Base-by-base conservation (phyloP, 2,888 invertebrate species). In the Athalia circularis region DNA sequence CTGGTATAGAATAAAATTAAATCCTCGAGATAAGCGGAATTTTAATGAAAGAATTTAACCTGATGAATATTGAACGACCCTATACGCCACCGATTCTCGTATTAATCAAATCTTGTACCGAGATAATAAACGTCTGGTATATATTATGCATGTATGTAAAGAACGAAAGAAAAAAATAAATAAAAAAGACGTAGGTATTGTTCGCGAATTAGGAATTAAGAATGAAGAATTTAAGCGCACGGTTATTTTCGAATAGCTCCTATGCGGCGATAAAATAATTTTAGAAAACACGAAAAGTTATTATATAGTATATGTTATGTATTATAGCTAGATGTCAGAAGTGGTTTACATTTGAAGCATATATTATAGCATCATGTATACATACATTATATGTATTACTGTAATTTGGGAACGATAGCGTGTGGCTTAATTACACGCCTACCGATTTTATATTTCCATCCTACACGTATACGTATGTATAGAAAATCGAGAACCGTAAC, bases 341-440 rank as follows among this genome's bases (percentile, higher is more conserved):
- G 54, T 43, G 68, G 68, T 54, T 68, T 54, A 54, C 54, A 54
- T 54, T 11, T 68, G 50, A 54, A 54, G 29, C 9, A n/a, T 54
- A 54, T n/a, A 54, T 29, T 54, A 54, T n/a, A n/a, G n/a, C n/a
- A 54, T 54, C n/a, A 54, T n/a, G 54, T n/a, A 54, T 54, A 8
- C n/a, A 68, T 54, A 43, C 7, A 47, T 45, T n/a, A 48, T 47
- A 47, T n/a, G 6, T 4, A 45, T 45, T 52, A 68, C 52, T 57
- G 75, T 75, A 64, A 64, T 75, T 75, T 75, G 50, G 43, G 48
- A n/a, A 62, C 29, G 61, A 4, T 75, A 64, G 75, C 62, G 61
- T 64, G 75, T 50, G 61, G 75, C 62, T 50, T 75, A 75, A 75
- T 75, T 75, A 75, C 75, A 75, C 75, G 75, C 29, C 64, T 57